These are phyloP conservation scores for Sericinus montela DNA, from an alignment of 2,888 invertebrate species.

Conservation along the genomic window DNA sequence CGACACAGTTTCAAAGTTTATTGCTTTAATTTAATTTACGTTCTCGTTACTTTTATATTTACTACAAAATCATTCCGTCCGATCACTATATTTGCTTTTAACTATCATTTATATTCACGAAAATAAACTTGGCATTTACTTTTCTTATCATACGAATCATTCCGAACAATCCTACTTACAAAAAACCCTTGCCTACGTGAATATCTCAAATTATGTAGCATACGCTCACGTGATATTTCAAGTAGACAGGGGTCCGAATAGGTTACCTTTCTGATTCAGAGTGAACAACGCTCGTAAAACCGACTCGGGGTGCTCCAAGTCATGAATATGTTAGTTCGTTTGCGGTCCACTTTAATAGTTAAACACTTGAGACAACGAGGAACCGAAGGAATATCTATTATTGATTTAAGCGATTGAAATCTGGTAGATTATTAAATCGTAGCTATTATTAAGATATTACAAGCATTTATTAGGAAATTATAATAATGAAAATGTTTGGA, in stretches of 20 bases:
- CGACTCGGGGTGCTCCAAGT: conserved; percentile 61
- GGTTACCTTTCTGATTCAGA: conserved; percentile 67
- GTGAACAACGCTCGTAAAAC: conserved; percentile 68
- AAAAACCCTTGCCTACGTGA: conserved; percentile 25
- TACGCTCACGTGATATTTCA: conserved; percentile 57
- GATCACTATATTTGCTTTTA: no score
- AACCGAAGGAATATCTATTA: conserved; percentile 39
- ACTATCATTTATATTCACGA: no score
- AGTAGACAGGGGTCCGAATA: conserved; percentile 50
- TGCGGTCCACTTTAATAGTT: conserved; percentile 67
- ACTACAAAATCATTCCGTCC: no score
- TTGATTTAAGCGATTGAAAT: conserved; percentile 28
- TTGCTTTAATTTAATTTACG: no score
- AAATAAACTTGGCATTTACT: neutral
- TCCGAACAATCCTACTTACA: conserved; percentile 4
- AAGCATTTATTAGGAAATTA: no score
- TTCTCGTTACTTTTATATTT: no score
- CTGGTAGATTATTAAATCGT: conserved; percentile 23
- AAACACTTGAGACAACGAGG: conserved; percentile 50
- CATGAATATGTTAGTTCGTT: conserved; percentile 70
- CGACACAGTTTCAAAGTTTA: no score
- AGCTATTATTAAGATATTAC: neutral
- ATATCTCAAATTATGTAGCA: conserved; percentile 52
- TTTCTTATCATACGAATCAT: neutral
- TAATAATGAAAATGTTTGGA: no score